These are phyloP conservation scores for Notamacropus eugenii DNA, from an alignment of 2,797 vertebrate species.

Conservation along the genomic window DNA sequence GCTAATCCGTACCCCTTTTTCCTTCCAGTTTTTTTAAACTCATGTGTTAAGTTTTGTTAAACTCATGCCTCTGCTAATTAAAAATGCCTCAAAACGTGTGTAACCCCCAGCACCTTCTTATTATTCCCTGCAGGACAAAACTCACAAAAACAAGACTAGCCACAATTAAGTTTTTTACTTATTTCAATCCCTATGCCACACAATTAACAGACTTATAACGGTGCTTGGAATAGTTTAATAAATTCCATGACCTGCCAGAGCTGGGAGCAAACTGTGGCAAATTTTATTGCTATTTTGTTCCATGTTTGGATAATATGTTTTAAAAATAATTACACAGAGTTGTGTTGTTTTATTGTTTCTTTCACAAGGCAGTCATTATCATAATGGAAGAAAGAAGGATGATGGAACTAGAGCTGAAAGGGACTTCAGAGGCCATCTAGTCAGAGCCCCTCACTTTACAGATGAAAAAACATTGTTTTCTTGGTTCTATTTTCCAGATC, in stretches of 20 bases:
- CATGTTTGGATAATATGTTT: neutral
- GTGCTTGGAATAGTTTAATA: neutral
- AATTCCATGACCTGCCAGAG: neutral
- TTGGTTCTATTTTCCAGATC: neutral
- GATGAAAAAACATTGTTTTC: neutral
- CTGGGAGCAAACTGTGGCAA: neutral
- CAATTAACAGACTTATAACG: neutral
- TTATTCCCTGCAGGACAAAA: neutral
- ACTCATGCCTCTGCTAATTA: neutral
- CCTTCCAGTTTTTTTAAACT: neutral
- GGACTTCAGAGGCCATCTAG: neutral
- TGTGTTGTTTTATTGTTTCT: neutral
- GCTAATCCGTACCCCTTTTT: neutral
- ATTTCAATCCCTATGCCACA: neutral
- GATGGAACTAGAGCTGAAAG: neutral
- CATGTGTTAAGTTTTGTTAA: neutral
- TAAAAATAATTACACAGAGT: neutral
- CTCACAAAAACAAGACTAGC: neutral
- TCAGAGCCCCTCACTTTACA: neutral
- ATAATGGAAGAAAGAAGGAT: neutral
- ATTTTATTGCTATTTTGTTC: neutral
- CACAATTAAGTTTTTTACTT: neutral
- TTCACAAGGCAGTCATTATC: neutral
- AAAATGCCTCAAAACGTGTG: neutral
- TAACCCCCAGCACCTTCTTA: neutral